Evolutionary conservation across 2,888 invertebrate species (phyloP), one percentile per base, ranked within the genome.

Genomic region (Drosophila parthenogenetica): DNA sequence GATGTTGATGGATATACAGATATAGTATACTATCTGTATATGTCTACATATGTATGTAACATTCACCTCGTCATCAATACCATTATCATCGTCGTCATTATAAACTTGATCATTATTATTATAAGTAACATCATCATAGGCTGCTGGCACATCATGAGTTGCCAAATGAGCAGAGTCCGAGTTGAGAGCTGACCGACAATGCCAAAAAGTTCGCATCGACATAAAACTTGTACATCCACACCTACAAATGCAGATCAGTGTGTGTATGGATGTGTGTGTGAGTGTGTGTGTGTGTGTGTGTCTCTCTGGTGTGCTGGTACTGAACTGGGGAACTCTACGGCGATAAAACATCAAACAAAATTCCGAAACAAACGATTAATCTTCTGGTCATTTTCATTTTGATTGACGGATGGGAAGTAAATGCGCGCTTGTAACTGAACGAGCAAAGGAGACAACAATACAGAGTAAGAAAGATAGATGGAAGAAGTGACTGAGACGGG

Each of bases 301-400:
- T 45, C 61, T 59, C 39, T 49, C 13, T 40, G 55, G 59, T 55
- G 50, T 60, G 59, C 14, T 53, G 50, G 71, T 49, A 65, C 35
- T 59, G 60, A 78, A 66, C 75, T 74, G 77, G 73, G 77, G 72
- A 80, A 82, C 84, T 75, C 64, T 85, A 77, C 71, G 88, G 79
- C 81, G 77, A 87, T 89, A 83, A 86, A 90, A 90, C 90, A 85
- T 90, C 90, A 90, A 91, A 91, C 86, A 82, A 81, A 87, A 87
- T 87, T 89, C 89, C 90, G 89, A 90, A 90, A 90, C 79, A 89
- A 87, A 89, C 90, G 86, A 91, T 91, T 91, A 91, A 91, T 90
- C 91, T 90, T 89, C 89, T 88, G 90, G 90, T 90, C 87, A 91
- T 90, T 91, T 90, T 89, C 88, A 88, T 90, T 90, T 89, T 90